These are phyloP conservation scores for Pristionchus japonicus DNA, from an alignment of 2,888 invertebrate species.

Conservation along the genomic window DNA sequence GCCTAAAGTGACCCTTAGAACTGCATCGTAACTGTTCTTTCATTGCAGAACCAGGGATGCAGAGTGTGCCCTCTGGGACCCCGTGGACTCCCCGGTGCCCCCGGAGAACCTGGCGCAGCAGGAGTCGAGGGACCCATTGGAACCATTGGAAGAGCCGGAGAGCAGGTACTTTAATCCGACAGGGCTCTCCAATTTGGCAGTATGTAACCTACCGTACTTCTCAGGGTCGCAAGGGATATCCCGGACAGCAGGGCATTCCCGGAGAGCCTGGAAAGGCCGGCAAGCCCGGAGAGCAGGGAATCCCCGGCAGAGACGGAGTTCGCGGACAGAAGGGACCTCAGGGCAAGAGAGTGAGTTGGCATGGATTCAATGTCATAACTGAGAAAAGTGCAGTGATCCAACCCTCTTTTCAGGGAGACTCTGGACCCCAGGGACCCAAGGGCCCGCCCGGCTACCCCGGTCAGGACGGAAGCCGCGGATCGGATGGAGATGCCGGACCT, in stretches of 20 bases:
- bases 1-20: too few species aligned
- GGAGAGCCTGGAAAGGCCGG: conserved; percentile 69
- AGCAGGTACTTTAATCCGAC: conserved; percentile 46
- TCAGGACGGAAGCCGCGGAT: conserved; percentile 62
- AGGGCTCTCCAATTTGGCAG: neutral
- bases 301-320: conserved; percentile 56
- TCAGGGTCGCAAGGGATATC: conserved; percentile 64
- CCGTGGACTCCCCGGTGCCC: conserved; percentile 69
- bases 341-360: conserved; percentile 50
- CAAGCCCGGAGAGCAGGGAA: conserved; percentile 61
- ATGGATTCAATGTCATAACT: neutral
- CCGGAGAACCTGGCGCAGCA: conserved; percentile 61
- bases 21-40: neutral
- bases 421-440: conserved; percentile 65
- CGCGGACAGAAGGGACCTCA: conserved; percentile 65
- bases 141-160: conserved; percentile 64
- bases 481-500: conserved; percentile 62
- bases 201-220: neutral
- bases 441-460: conserved; percentile 68
- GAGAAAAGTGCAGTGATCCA: neutral
- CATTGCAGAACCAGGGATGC: conserved; percentile 59
- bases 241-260: conserved; percentile 66
- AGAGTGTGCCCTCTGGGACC: conserved; percentile 70
- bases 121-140: conserved; percentile 67
- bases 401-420: conserved; percentile 57